Evolutionary conservation across 2,113 vertebrate genomes (phyloP).

Genomic region (Austrofundulus limnaeus): DNA sequence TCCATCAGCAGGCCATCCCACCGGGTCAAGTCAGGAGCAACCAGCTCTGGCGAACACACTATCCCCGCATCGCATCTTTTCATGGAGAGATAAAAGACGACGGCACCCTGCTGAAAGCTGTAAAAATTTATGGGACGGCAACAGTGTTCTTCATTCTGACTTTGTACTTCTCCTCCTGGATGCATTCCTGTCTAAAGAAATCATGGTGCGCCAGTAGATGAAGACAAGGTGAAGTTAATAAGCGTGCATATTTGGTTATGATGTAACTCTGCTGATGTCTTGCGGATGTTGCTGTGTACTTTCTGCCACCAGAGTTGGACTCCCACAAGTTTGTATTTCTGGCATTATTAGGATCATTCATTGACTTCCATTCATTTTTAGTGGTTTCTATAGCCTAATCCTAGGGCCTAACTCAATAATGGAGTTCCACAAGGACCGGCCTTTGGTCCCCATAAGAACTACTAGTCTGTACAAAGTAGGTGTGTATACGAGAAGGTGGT

Average conservation of each 20-base stretch:
- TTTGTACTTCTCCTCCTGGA: conserved; percentile 62
- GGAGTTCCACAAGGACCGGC: too few species aligned
- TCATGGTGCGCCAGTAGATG: conserved; percentile 29
- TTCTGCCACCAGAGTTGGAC: conserved; percentile 10
- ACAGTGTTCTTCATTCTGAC: conserved; percentile 53
- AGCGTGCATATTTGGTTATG: conserved; percentile 53
- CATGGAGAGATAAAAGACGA: conserved; percentile 53
- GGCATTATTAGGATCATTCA: too few species aligned
- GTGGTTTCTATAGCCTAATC: too few species aligned
- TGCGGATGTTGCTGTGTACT: conserved; percentile 59
- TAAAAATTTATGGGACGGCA: conserved; percentile 52
- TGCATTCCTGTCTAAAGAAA: conserved; percentile 35
- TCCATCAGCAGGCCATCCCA: conserved; percentile 25
- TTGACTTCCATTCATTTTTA: too few species aligned
- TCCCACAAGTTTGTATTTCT: too few species aligned
- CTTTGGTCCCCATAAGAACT: too few species aligned
- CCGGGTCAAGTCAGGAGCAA: conserved; percentile 13
- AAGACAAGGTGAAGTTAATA: conserved; percentile 48
- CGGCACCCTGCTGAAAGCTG: conserved; percentile 48
- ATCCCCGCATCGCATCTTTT: conserved; percentile 12
- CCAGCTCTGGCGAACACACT: not conserved
- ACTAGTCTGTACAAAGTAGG: too few species aligned
- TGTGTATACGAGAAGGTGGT: too few species aligned
- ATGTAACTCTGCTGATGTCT: conserved; percentile 57
- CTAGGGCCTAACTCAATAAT: too few species aligned